phyloP scores from a whole-genome alignment of 2,113 vertebrate genomes.

The Genyomyrus donnyi region DNA sequence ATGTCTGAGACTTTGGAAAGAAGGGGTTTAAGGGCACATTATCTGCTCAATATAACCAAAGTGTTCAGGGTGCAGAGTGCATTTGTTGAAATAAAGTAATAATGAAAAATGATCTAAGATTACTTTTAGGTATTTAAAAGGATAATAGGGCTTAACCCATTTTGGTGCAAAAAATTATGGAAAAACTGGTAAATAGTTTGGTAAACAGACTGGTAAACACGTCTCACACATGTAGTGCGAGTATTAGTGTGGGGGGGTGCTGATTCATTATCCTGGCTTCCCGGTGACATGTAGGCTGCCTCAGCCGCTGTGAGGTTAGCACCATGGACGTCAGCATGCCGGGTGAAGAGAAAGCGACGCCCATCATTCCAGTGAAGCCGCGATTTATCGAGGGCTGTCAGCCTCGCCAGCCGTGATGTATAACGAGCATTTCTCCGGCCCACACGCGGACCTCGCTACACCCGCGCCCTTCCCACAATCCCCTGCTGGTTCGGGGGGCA shows the following conservation, averaged over 20 bases:
- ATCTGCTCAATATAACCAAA: neutral
- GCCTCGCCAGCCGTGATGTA: constrained; percentile 21
- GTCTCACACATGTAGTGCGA: constrained; percentile 24
- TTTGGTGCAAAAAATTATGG: neutral
- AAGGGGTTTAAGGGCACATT: neutral
- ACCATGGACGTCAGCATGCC: neutral
- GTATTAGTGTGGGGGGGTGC: constrained; percentile 30
- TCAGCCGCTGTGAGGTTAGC: constrained; percentile 35
- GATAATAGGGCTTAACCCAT: neutral
- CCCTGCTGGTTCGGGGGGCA: constrained; percentile 3
- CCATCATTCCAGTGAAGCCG: neutral
- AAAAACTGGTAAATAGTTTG: neutral
- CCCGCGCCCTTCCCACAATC: neutral
- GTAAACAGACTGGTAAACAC: neutral
- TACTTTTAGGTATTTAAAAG: neutral
- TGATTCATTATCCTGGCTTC: constrained; percentile 57
- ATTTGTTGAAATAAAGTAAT: neutral
- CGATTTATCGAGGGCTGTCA: neutral
- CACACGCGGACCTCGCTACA: constrained; percentile 22
- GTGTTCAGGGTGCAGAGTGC: neutral
- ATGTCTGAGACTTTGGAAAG: neutral
- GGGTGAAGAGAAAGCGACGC: neutral
- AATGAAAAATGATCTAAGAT: neutral
- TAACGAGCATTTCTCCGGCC: constrained; percentile 24
- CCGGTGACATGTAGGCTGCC: constrained; percentile 46